Conservation (phyloP, 2,888 invertebrate genomes). For the Leptopterna dolabrata region DNA sequence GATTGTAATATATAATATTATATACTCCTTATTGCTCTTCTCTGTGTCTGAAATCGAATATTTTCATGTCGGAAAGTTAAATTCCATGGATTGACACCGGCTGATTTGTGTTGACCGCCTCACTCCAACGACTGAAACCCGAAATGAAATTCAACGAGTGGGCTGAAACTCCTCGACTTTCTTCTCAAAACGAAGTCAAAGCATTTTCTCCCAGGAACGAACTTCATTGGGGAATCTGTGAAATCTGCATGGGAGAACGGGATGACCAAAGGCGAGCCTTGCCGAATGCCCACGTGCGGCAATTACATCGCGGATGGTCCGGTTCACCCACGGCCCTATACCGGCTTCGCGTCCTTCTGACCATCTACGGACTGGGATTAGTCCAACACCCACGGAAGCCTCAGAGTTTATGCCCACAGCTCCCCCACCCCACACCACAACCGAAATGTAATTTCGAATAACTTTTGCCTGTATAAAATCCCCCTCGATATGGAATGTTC, state of each 20-base stretch:
- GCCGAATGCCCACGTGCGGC: slow-evolving; percentile 11
- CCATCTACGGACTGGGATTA: slow-evolving; percentile 31
- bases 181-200: background rate
- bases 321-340: background rate
- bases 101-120: too few species aligned
- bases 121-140: too few species aligned
- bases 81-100: too few species aligned
- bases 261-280: background rate
- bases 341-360: background rate
- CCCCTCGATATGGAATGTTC: background rate
- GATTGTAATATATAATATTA: too few species aligned
- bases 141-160: background rate
- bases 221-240: background rate
- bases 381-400: slow-evolving; percentile 12
- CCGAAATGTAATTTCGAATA: background rate
- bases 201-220: too few species aligned
- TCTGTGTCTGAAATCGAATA: too few species aligned
- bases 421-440: background rate
- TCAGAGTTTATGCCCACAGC: slow-evolving; percentile 4
- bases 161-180: background rate
- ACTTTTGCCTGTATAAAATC: background rate
- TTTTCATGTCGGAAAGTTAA: too few species aligned
- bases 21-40: too few species aligned
- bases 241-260: background rate
- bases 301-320: slow-evolving; percentile 3